phyloP scores from a whole-genome alignment of 2,797 vertebrate genomes.

The Notolepis coatsorum region DNA sequence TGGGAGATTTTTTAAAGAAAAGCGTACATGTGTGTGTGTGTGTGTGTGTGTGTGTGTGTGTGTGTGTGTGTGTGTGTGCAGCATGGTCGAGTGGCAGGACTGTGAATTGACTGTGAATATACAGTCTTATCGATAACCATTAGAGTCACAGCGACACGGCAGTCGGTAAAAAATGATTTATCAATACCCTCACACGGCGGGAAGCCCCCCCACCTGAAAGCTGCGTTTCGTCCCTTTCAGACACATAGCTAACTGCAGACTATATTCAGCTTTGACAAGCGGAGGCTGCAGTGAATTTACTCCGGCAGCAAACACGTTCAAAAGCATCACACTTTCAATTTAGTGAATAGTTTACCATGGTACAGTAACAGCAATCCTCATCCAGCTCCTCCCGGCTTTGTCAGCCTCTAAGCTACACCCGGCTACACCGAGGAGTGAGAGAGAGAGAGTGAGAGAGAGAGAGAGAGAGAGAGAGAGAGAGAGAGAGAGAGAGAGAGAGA shows the following conservation, averaged over 20 bases:
- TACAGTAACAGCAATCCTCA: slow-evolving; percentile 73
- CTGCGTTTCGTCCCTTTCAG: slow-evolving; percentile 41
- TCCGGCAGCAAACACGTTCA: slow-evolving; percentile 65
- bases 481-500: slow-evolving; percentile 47
- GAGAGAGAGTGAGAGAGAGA: not conserved
- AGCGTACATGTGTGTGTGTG: not conserved
- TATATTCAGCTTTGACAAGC: slow-evolving; percentile 63
- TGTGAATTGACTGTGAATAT: slow-evolving; percentile 66
- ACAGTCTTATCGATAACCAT: slow-evolving; percentile 74
- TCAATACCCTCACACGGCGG: slow-evolving; percentile 61
- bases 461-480: slow-evolving; percentile 50
- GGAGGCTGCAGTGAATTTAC: slow-evolving; percentile 59
- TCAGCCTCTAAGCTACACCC: slow-evolving; percentile 69
- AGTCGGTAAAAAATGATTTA: slow-evolving; percentile 79
- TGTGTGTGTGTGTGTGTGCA: slow-evolving; percentile 21
- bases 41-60: not conserved
- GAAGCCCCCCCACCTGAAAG: slow-evolving; percentile 60
- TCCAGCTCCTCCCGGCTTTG: slow-evolving; percentile 65
- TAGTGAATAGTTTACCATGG: slow-evolving; percentile 66
- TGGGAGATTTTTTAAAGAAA: slow-evolving; percentile 52
- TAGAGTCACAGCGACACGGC: slow-evolving; percentile 67
- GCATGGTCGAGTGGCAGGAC: slow-evolving; percentile 30
- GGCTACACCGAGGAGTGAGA: not conserved
- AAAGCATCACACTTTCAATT: slow-evolving; percentile 69
- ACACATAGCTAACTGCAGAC: slow-evolving; percentile 48